These are phyloP conservation scores for Aphelinus certus DNA, from an alignment of 1,140 invertebrate genomes.

Conservation along the genomic window DNA sequence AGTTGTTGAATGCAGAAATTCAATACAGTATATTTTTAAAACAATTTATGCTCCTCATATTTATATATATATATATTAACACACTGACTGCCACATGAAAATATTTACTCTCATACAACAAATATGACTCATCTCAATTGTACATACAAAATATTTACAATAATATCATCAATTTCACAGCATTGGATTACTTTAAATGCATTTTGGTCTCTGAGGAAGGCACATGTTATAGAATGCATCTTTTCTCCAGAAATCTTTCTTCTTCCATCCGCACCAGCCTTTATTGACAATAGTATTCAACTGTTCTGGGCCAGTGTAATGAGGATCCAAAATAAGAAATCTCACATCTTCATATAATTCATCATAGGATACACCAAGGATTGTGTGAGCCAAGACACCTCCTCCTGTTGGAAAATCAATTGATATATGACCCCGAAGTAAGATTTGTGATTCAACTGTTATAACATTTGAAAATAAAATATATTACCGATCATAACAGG, in stretches of 20 bases:
- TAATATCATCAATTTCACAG: background rate
- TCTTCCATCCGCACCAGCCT: conserved; percentile 96
- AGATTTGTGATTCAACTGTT: background rate
- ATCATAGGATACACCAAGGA: conserved; percentile 92
- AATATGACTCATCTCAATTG: conserved; percentile 11
- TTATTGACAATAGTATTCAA: conserved; percentile 76
- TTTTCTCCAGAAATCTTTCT: conserved; percentile 89
- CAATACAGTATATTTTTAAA: conserved; percentile 10
- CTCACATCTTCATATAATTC: conserved; percentile 78
- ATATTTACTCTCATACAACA: conserved; percentile 23
- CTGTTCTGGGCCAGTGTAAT: conserved; percentile 90
- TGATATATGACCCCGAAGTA: background rate
- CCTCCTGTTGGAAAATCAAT: conserved; percentile 75
- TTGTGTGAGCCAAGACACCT: conserved; percentile 96
- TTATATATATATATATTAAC: background rate
- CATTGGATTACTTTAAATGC: conserved; percentile 57
- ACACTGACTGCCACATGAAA: conserved; percentile 3
- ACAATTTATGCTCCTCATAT: background rate
- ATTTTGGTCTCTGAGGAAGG: conserved; percentile 79
- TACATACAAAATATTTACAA: conserved; percentile 31
- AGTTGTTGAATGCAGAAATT: conserved; percentile 6
- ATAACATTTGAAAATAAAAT: conserved; percentile 16
- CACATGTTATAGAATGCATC: conserved; percentile 95
- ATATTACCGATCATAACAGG: conserved; percentile 96
- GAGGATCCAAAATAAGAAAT: conserved; percentile 97